These are phyloP conservation scores for Rhyacophila brunnea DNA, from an alignment of 1,140 invertebrate genomes.

Conservation along the genomic window DNA sequence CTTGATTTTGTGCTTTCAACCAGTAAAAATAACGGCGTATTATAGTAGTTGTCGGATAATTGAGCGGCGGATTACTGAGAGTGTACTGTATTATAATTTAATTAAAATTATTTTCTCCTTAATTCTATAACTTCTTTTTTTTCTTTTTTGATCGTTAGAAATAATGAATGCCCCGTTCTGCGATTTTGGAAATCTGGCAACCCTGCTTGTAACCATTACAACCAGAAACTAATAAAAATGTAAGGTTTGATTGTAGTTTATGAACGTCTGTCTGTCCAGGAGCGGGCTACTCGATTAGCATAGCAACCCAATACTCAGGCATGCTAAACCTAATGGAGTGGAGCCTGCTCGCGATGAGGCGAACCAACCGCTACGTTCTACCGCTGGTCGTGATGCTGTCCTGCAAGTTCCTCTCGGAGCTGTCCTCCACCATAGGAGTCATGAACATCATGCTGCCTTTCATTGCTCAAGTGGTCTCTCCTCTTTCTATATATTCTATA, in stretches of 20 bases:
- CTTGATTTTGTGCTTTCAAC: no score
- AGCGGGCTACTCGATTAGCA: slow-evolving; percentile 5
- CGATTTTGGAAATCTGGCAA: no score
- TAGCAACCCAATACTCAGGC: not conserved
- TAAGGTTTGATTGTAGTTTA: not conserved
- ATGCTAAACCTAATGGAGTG: not conserved
- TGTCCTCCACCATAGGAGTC: slow-evolving; percentile 61
- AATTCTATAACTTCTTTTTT: no score
- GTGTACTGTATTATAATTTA: no score
- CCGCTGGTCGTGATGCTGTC: slow-evolving; percentile 40
- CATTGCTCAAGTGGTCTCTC: slow-evolving; percentile 57
- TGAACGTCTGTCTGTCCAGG: slow-evolving; percentile 5
- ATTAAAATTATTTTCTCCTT: no score
- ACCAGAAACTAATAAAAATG: not conserved
- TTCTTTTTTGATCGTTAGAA: no score
- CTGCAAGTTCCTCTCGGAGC: slow-evolving; percentile 59
- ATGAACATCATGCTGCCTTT: slow-evolving; percentile 62
- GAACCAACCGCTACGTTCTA: not conserved
- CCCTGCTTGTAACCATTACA: no score
- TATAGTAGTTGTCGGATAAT: no score
- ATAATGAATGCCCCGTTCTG: no score
- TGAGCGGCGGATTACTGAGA: no score
- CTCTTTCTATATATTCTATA: slow-evolving; percentile 26
- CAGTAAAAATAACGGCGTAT: no score
- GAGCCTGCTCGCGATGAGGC: slow-evolving; percentile 17